Conservation (phyloP, 2,113 vertebrate species). For the Hemichromis elongatus region DNA sequence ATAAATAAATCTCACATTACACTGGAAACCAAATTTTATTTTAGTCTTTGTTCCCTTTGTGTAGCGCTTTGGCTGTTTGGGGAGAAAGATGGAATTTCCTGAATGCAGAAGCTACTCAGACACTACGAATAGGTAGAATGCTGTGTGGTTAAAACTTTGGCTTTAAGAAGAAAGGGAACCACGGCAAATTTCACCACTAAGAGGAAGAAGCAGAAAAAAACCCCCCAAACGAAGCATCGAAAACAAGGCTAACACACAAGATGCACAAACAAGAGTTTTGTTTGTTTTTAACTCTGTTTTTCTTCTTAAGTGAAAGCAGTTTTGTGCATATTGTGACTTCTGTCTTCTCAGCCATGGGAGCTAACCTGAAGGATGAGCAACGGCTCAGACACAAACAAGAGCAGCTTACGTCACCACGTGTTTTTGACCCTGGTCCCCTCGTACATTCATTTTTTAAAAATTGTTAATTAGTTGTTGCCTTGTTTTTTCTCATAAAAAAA, state of each 20-base stretch:
- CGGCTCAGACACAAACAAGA: neutral
- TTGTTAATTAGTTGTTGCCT: neutral
- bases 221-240: fast-evolving
- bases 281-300: neutral
- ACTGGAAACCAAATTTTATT: neutral
- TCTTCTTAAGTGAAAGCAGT: neutral
- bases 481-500: neutral
- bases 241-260: neutral
- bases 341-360: neutral
- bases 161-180: neutral
- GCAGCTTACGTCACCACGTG: too few relatives aligned
- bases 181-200: neutral
- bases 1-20: neutral
- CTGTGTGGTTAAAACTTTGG: neutral
- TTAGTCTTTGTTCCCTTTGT: neutral
- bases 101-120: fast-evolving
- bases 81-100: neutral
- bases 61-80: fast-evolving
- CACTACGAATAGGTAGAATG: fast-evolving
- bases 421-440: neutral
- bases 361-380: neutral
- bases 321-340: neutral
- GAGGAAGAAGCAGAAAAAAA: neutral
- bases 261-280: neutral
- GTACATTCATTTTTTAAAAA: fast-evolving